phyloP scores from a whole-genome alignment of 2,113 vertebrate species.

The Syngnathus floridae region DNA sequence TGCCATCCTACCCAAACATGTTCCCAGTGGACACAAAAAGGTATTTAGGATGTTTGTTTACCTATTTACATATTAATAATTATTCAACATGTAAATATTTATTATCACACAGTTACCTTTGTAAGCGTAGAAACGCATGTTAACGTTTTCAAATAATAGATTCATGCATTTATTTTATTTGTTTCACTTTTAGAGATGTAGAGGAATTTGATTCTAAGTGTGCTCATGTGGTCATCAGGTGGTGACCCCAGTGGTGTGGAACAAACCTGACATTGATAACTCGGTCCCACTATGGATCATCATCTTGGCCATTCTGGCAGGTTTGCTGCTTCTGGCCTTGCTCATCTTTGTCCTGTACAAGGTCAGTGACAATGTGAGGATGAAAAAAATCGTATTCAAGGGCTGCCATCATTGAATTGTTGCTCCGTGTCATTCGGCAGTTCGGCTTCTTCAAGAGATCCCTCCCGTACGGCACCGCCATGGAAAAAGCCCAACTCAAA shows the following conservation, averaged over 20 bases:
- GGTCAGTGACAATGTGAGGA: constrained; percentile 59
- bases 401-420: background rate
- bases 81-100: too few species aligned
- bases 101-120: too few species aligned
- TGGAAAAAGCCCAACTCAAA: constrained; percentile 94
- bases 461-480: constrained; percentile 84
- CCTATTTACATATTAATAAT: too few species aligned
- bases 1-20: constrained; percentile 70
- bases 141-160: too few species aligned
- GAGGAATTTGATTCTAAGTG: background rate
- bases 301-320: constrained; percentile 83
- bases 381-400: background rate
- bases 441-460: constrained; percentile 91
- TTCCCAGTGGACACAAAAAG: constrained; percentile 72
- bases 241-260: constrained; percentile 80
- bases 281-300: constrained; percentile 86
- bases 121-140: too few species aligned
- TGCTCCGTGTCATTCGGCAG: constrained; percentile 49
- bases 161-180: too few species aligned
- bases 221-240: constrained; percentile 62
- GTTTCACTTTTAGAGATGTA: background rate
- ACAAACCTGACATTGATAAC: constrained; percentile 77
- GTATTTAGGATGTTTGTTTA: constrained; percentile 46
- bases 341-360: constrained; percentile 90
- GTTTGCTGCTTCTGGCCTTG: constrained; percentile 81